phyloP scores from a whole-genome alignment of 53 echinoderm and acorn worm species.

The Arbacia lixula region DNA sequence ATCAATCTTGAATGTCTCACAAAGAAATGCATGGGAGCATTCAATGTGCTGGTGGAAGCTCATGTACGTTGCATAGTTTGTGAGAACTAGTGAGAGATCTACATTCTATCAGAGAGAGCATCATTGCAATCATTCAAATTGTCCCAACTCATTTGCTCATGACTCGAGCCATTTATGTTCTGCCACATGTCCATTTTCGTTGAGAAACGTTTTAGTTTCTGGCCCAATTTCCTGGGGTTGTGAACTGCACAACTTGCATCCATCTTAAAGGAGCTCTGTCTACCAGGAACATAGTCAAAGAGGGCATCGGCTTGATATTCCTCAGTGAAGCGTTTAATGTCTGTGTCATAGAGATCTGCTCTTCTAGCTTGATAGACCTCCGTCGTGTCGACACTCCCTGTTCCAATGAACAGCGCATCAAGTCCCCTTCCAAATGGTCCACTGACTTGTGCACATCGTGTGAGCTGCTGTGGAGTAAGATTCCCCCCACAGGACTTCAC shows the following conservation, averaged over 20 bases:
- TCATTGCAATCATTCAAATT: too few species aligned
- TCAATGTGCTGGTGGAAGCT: too few species aligned
- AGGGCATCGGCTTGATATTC: constrained; percentile 25
- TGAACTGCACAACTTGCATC: neutral
- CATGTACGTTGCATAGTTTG: too few species aligned
- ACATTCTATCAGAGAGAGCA: too few species aligned
- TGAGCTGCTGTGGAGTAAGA: constrained; percentile 11
- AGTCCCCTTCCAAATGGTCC: constrained; percentile 43
- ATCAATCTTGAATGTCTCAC: too few species aligned
- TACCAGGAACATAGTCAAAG: constrained; percentile 49
- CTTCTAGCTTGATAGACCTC: neutral
- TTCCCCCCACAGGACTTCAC: constrained; percentile 8
- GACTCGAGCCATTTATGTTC: neutral
- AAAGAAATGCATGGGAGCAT: too few species aligned
- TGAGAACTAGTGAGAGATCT: too few species aligned
- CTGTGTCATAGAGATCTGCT: neutral
- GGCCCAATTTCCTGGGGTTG: neutral
- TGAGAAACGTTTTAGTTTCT: constrained; percentile 4
- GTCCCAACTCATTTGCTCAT: neutral
- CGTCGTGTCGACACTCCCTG: neutral
- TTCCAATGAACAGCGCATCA: neutral
- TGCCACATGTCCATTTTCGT: constrained; percentile 11
- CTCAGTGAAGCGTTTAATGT: constrained; percentile 2
- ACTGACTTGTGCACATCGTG: constrained; percentile 12
- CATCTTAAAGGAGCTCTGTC: too few species aligned